A percentile compares a stretch with the other conserved stretches of the same genome.
Evolutionary conservation across 2,113 vertebrate species (phyloP).

Genomic region (Hippocampus comes): DNA sequence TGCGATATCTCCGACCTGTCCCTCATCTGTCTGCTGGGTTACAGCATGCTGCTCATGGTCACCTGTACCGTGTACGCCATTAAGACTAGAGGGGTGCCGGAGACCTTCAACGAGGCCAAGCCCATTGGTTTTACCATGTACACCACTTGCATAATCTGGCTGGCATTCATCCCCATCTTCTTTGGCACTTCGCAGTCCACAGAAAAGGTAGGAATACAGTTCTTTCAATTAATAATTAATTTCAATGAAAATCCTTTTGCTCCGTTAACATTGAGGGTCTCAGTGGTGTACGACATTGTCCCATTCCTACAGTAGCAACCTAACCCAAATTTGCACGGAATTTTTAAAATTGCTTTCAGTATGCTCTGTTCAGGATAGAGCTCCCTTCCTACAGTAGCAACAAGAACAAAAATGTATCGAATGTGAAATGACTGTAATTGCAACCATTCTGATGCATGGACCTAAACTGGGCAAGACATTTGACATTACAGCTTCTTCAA

Average conservation of each 20-base stretch:
- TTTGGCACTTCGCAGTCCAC: slow-evolving; percentile 95
- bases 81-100: slow-evolving; percentile 92
- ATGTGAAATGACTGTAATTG: no score
- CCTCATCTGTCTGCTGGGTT: slow-evolving; percentile 92
- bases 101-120: slow-evolving; percentile 99
- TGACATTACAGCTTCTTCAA: no score
- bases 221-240: neutral
- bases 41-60: slow-evolving; percentile 99
- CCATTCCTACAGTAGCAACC: neutral
- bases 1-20: slow-evolving; percentile 78
- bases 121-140: slow-evolving; percentile 89
- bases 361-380: no score
- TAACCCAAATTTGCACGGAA: neutral
- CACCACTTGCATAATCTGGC: slow-evolving; percentile 77
- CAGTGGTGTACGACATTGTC: neutral
- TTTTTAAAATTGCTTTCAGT: no score
- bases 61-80: slow-evolving; percentile 91
- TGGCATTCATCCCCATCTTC: slow-evolving; percentile 93
- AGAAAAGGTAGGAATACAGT: slow-evolving; percentile 75
- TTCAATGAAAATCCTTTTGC: neutral
- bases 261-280: neutral
- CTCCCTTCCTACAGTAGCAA: no score
- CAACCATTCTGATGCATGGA: no score
- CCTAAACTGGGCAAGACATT: no score
- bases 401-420: no score